Base-by-base conservation (phyloP, 2,888 invertebrate species). In the Anodontia alba region DNA sequence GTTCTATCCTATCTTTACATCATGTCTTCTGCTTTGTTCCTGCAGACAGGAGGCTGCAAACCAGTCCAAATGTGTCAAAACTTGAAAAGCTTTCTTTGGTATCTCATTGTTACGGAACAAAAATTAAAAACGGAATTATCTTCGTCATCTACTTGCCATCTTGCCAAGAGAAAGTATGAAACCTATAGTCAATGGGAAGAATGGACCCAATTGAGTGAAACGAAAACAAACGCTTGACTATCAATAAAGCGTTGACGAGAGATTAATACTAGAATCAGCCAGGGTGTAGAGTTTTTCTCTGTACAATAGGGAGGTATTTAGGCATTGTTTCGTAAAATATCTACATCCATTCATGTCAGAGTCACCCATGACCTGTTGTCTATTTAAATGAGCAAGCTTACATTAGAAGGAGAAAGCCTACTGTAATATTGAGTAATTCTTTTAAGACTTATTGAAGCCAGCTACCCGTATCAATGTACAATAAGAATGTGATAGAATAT, bases 321-420 rank as follows among this genome's bases (percentile, higher is more conserved):
- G 69, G 77, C 54, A 81, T 84, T 84, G 81, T 84, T 79, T 80
- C 26, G 67, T 38, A 54, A 78, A 77, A 86, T 83, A 86, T 80
- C 81, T 86, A 86, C 86, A 86, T 86, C 86, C 46, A 83, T 86
- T 86, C 86, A 83, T 78, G 78, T 81, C 81, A 79, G 76, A 71
- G 70, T 79, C 78, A 83, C 83, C 79, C 76, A 42, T 68, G 76
- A 83, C 83, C 81, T 68, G 38, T 71, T 68, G 74, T 57, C 77
- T 83, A 83, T 80, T 69, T 77, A 78, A 74, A 54, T 26, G 70
- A 31, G 67, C 77, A 57, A 33, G 23, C 29, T 78, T 71, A 73
- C 38, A 72, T 62, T 62, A 38, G 80, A 74, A 72, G 74, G 83
- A 77, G 54, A 80, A 83, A 83, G 80, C 76, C 62, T 36, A 38